A percentile compares a stretch with the other conserved stretches of the same genome.
These are phyloP conservation scores for Scaeva pyrastri DNA, from an alignment of 2,888 invertebrate species.

Conservation along the genomic window DNA sequence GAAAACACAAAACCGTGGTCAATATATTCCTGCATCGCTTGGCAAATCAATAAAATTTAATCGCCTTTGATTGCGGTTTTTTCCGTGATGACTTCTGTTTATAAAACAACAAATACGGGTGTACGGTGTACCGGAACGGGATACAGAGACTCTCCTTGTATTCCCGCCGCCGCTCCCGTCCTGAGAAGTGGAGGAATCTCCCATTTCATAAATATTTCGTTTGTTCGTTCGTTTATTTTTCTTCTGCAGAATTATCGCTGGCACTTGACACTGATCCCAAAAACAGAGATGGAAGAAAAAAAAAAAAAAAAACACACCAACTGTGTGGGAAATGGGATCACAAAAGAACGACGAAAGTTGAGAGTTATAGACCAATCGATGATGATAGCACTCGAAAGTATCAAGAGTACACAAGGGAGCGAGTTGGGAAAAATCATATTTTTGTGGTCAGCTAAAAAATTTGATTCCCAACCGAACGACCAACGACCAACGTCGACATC, in stretches of 20 bases:
- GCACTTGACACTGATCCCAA: conserved; percentile 61
- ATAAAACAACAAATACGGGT: conserved; percentile 11
- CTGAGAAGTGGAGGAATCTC: conserved; percentile 63
- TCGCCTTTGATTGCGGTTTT: conserved; percentile 59
- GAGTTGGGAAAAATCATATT: conserved; percentile 39
- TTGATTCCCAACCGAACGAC: conserved; percentile 38
- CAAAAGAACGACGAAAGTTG: conserved; percentile 26
- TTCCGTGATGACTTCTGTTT: not conserved
- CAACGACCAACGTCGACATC: not conserved
- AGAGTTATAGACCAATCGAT: conserved; percentile 45
- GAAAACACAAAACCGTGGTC: conserved; percentile 32
- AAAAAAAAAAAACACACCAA: not conserved
- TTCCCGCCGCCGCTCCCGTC: not conserved
- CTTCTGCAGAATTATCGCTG: conserved; percentile 51
- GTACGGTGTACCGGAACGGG: not conserved
- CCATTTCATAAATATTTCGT: conserved; percentile 67
- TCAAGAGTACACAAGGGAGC: conserved; percentile 9
- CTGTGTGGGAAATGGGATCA: conserved; percentile 35
- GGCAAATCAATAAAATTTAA: conserved; percentile 70
- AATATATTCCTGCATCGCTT: conserved; percentile 50
- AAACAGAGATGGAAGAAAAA: not conserved
- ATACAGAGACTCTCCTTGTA: too few relatives aligned
- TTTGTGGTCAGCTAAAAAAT: conserved; percentile 69
- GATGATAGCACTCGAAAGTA: not conserved
- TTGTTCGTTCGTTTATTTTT: conserved; percentile 9